Conservation (phyloP, 2,113 vertebrate species). For the Pogonocichla stellata region DNA sequence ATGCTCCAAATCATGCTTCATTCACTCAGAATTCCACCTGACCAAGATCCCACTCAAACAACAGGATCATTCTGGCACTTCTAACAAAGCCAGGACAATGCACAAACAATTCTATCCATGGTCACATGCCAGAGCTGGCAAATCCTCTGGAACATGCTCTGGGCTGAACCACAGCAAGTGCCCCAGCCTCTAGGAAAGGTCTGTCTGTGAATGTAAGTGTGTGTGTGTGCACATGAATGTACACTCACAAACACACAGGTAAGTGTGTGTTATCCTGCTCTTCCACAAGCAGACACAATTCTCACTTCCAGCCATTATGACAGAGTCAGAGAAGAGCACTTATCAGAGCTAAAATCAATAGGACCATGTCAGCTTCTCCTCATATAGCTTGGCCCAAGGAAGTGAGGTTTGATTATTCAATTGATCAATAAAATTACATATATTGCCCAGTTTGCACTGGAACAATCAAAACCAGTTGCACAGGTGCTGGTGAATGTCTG, state of each 20-base stretch:
- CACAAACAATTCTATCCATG: not conserved
- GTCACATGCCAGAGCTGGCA: not conserved
- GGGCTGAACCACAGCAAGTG: not conserved
- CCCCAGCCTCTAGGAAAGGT: not conserved
- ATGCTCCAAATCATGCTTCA: not conserved
- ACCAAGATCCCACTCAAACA: not conserved
- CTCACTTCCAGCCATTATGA: not conserved
- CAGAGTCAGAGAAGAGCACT: not conserved
- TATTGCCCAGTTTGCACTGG: not conserved
- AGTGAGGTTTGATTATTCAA: not conserved
- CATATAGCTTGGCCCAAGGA: not conserved
- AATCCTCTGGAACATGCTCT: not conserved
- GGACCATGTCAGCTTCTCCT: not conserved
- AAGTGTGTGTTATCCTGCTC: rapidly evolving
- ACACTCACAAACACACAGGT: not conserved
- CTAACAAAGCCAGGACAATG: not conserved
- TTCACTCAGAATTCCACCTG: not conserved
- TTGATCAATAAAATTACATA: not conserved
- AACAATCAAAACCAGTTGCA: not conserved
- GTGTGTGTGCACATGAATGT: rapidly evolving
- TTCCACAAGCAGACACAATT: not conserved
- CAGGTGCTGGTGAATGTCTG: not conserved
- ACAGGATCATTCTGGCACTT: not conserved
- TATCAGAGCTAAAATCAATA: not conserved
- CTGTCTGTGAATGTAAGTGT: rapidly evolving